phyloP scores from a whole-genome alignment of 2,797 vertebrate species.

The Acanthornis magna region DNA sequence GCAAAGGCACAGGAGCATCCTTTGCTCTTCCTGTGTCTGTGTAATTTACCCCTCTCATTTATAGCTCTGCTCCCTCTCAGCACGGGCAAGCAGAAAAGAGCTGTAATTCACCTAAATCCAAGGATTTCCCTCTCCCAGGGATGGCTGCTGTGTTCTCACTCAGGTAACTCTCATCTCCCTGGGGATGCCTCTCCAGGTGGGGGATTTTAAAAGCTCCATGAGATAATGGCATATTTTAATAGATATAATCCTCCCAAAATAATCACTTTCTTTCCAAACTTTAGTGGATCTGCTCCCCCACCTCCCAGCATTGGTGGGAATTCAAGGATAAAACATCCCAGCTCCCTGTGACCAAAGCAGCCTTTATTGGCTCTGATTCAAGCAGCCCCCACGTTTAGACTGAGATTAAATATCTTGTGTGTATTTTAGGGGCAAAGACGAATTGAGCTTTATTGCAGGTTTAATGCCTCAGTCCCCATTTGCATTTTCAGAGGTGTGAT shows the following conservation, averaged over 20 bases:
- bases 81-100: neutral
- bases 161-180: neutral
- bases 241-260: neutral
- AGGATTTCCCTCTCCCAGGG: neutral
- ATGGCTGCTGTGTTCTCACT: no score
- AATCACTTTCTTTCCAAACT: neutral
- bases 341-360: neutral
- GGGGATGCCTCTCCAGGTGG: neutral
- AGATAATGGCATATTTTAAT: neutral
- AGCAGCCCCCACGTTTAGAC: neutral
- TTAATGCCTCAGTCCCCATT: conserved; percentile 59
- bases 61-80: neutral
- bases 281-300: neutral
- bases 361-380: neutral
- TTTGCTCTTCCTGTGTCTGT: neutral
- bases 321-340: neutral
- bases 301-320: neutral
- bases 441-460: conserved; percentile 66
- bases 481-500: conserved; percentile 65
- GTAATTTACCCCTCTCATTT: neutral
- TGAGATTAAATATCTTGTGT: conserved; percentile 57
- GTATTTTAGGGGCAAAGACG: conserved; percentile 53
- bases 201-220: neutral
- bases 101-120: neutral
- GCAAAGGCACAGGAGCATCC: neutral